Percentiles rank a stretch among this genome's conserved stretches.
Evolutionary conservation across 23 tunicate genomes (phyloP).

Genomic region (Ciona savignyi): DNA sequence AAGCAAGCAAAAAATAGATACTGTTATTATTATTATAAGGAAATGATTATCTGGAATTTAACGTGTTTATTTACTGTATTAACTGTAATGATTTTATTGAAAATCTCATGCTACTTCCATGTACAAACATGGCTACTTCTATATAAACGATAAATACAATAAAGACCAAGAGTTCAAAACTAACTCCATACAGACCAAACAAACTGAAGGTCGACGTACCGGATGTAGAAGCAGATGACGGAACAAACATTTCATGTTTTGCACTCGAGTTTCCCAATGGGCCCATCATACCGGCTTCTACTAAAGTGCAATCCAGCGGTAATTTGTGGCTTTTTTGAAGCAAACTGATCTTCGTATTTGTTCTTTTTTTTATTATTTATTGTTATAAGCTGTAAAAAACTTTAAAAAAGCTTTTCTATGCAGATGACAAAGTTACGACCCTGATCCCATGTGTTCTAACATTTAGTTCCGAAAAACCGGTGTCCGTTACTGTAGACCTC

Average conservation of each 20-base stretch:
- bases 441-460: constrained; percentile 52
- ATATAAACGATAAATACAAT: neutral
- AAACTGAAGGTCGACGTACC: constrained; percentile 35
- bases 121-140: neutral
- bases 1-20: no score
- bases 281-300: constrained; percentile 28
- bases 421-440: constrained; percentile 25
- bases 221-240: constrained; percentile 79
- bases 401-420: neutral
- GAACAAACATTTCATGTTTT: constrained; percentile 53
- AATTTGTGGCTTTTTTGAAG: neutral
- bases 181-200: constrained; percentile 23
- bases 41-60: no score
- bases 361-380: neutral
- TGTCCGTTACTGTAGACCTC: constrained; percentile 61
- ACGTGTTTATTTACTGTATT: no score
- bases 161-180: no score
- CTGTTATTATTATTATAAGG: no score
- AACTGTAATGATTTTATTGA: no score
- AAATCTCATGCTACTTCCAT: no score
- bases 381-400: no score
- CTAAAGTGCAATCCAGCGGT: neutral
- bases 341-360: neutral
- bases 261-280: constrained; percentile 82
- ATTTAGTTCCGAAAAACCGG: constrained; percentile 59